Conservation (phyloP, 2,888 invertebrate species). For the Molorchus minor region DNA sequence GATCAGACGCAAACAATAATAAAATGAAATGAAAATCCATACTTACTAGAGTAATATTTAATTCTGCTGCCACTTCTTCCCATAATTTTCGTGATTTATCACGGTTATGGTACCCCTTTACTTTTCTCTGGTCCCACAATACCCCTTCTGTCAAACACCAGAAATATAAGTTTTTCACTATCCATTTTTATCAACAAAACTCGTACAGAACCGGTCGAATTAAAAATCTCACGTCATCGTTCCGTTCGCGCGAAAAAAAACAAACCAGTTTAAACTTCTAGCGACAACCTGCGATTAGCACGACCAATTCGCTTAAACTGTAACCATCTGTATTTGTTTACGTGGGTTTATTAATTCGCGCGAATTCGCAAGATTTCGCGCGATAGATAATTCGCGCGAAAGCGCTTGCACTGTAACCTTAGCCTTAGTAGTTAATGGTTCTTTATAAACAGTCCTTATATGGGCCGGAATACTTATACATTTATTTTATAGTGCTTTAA, state of each 20-base stretch:
- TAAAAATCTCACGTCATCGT: neutral
- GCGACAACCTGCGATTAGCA: neutral
- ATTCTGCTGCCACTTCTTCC: slow-evolving; percentile 11
- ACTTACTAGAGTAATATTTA: slow-evolving; percentile 5
- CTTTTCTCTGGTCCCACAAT: neutral
- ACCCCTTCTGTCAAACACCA: slow-evolving; percentile 4
- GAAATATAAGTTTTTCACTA: slow-evolving; percentile 11
- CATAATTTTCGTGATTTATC: slow-evolving; percentile 11
- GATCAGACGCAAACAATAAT: no score
- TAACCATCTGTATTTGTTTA: neutral
- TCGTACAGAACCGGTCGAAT: neutral
- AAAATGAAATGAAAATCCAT: slow-evolving; percentile 7
- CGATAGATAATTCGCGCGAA: neutral
- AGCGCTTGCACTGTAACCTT: neutral
- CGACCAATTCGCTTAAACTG: slow-evolving; percentile 3
- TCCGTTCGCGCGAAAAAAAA: slow-evolving; percentile 9
- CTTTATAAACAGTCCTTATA: no score
- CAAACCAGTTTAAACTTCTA: slow-evolving; percentile 7
- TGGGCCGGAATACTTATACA: no score
- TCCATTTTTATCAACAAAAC: slow-evolving; percentile 5
- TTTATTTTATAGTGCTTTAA: no score
- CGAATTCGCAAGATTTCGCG: neutral
- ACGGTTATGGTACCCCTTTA: neutral
- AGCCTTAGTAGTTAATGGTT: no score
- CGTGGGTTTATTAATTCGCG: neutral